These are phyloP conservation scores for Saturnia japonica DNA, from an alignment of 2,888 invertebrate species.

Conservation along the genomic window DNA sequence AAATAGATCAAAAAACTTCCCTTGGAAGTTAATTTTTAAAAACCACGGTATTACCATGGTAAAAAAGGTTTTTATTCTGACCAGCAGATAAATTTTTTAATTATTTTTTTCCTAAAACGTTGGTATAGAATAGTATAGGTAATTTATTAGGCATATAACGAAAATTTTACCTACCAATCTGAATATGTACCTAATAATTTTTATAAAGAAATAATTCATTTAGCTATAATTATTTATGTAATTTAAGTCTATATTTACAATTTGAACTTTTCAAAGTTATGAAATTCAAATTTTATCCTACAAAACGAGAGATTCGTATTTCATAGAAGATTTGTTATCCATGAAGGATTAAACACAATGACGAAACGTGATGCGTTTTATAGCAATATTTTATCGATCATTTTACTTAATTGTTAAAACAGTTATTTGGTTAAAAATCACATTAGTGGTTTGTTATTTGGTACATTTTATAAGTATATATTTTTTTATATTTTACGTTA, in stretches of 20 bases:
- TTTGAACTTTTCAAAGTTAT: constrained; percentile 6
- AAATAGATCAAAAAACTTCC: background rate
- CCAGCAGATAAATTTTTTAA: constrained; percentile 13
- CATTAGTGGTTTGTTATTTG: constrained; percentile 14
- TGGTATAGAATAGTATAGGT: background rate
- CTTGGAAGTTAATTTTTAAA: background rate
- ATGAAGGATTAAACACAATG: background rate
- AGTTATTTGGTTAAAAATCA: constrained; percentile 11
- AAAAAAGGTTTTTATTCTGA: background rate
- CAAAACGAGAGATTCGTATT: background rate
- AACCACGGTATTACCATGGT: background rate
- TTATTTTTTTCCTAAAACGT: background rate
- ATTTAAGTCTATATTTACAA: constrained; percentile 12
- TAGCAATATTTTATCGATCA: background rate
- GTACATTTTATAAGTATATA: background rate
- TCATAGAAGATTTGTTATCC: background rate
- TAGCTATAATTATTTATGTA: background rate
- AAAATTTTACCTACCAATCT: background rate
- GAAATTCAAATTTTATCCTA: background rate
- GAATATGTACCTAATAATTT: background rate
- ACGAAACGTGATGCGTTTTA: background rate
- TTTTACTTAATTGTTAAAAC: constrained; percentile 3
- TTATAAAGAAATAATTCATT: background rate
- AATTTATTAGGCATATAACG: background rate
- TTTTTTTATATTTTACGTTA: background rate